Percentiles rank a stretch among this genome's conserved stretches.
These are phyloP conservation scores for Thyatira batis DNA, from an alignment of 2,888 invertebrate genomes.

Conservation along the genomic window DNA sequence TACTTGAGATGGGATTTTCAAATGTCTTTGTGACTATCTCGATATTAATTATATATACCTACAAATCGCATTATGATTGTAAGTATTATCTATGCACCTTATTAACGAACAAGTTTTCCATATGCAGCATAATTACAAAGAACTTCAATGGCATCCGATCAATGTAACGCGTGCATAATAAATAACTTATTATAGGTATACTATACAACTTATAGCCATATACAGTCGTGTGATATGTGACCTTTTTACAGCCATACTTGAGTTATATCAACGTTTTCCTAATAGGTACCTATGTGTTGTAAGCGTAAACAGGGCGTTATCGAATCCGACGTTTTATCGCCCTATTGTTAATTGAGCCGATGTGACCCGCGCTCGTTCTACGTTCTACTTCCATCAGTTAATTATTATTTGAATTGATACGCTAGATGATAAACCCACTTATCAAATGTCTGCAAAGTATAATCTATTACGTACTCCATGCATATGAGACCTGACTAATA, in stretches of 20 bases:
- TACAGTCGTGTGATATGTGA: conserved; percentile 39
- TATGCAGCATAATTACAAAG: conserved; percentile 33
- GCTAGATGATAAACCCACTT: too few relatives aligned
- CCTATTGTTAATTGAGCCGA: conserved; percentile 52
- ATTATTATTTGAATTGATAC: conserved; percentile 18
- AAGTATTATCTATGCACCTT: too few relatives aligned
- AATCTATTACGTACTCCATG: neutral
- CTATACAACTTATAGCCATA: neutral
- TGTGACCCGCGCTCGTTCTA: conserved; percentile 41
- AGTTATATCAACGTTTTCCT: conserved; percentile 45
- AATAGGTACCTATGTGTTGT: conserved; percentile 40
- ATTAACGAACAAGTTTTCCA: too few relatives aligned
- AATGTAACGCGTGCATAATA: conserved; percentile 24
- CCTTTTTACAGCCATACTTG: conserved; percentile 43
- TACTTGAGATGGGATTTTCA: too few relatives aligned
- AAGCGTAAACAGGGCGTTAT: conserved; percentile 49
- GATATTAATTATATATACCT: too few relatives aligned
- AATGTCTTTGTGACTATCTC: too few relatives aligned
- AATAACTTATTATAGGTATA: conserved; percentile 24
- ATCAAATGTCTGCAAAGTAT: neutral
- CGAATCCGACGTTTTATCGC: conserved; percentile 48
- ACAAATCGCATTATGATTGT: too few relatives aligned
- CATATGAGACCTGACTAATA: too few relatives aligned
- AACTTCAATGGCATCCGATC: conserved; percentile 28
- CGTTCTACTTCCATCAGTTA: conserved; percentile 37